phyloP scores from a whole-genome alignment of 2,797 vertebrate genomes.

The Macroramphosus scolopax region DNA sequence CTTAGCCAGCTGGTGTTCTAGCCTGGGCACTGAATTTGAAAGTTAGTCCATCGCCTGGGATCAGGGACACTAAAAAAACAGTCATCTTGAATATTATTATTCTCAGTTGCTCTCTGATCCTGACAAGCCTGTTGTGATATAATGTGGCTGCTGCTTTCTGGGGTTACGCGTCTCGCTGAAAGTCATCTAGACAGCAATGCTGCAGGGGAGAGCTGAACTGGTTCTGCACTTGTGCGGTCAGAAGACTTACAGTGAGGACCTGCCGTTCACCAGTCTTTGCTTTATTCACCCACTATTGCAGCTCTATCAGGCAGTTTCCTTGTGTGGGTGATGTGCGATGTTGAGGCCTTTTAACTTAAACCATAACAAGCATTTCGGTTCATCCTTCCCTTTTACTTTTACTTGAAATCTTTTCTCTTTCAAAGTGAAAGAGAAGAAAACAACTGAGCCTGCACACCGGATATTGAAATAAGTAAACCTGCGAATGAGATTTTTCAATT shows the following conservation, averaged over 20 bases:
- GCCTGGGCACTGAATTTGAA: conserved; percentile 31
- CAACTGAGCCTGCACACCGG: neutral
- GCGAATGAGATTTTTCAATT: conserved; percentile 22
- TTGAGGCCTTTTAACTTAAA: too few species aligned
- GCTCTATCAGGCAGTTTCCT: conserved; percentile 1
- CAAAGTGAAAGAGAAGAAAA: neutral
- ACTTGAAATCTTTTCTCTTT: too few species aligned
- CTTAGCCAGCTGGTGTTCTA: conserved; percentile 49
- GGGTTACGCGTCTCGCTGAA: conserved; percentile 25
- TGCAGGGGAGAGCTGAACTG: conserved; percentile 16
- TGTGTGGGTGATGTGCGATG: too few species aligned
- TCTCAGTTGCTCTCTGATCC: conserved; percentile 35
- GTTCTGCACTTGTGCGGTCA: conserved; percentile 19
- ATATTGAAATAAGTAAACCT: conserved; percentile 10
- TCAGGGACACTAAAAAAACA: conserved; percentile 24
- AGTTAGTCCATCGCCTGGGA: conserved; percentile 31
- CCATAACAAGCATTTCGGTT: too few species aligned
- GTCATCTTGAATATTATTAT: conserved; percentile 36
- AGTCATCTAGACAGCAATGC: conserved; percentile 37
- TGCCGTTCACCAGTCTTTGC: neutral
- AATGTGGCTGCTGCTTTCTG: conserved; percentile 48
- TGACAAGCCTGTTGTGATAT: conserved; percentile 34
- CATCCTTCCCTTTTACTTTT: too few species aligned
- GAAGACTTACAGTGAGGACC: conserved; percentile 31
- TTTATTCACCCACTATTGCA: conserved; percentile 17